A percentile compares a stretch with the other conserved stretches of the same genome.
These are phyloP conservation scores for Propithecus perrieri DNA, from an alignment of 2,797 vertebrate species.

Conservation along the genomic window DNA sequence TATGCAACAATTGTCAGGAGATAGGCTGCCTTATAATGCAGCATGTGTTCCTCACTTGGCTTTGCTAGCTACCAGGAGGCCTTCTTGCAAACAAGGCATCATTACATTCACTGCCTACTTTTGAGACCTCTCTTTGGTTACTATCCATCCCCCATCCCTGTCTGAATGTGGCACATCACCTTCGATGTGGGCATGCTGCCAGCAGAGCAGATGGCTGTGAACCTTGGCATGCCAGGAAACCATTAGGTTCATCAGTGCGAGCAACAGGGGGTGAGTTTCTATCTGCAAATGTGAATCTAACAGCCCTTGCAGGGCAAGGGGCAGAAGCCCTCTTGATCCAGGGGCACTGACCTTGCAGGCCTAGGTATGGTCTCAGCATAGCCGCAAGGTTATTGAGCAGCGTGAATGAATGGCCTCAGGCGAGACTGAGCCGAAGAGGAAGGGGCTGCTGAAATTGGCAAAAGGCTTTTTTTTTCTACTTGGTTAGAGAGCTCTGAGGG, in stretches of 20 bases:
- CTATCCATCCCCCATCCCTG: slow-evolving; percentile 45
- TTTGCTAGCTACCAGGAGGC: slow-evolving; percentile 78
- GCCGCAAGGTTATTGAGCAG: slow-evolving; percentile 3
- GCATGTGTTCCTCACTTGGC: slow-evolving; percentile 82
- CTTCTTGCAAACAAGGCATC: slow-evolving; percentile 81
- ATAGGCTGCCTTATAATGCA: slow-evolving; percentile 74
- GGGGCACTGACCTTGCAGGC: slow-evolving; percentile 32
- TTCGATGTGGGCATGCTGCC: slow-evolving; percentile 81
- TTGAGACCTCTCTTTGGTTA: slow-evolving; percentile 75
- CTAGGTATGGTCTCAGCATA: background rate
- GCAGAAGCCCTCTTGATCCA: slow-evolving; percentile 44
- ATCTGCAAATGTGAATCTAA: slow-evolving; percentile 67
- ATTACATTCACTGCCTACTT: slow-evolving; percentile 68
- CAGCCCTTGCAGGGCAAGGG: slow-evolving; percentile 26
- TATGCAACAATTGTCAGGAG: slow-evolving; percentile 79
- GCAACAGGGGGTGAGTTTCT: slow-evolving; percentile 72
- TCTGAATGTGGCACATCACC: slow-evolving; percentile 78
- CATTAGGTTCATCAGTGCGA: slow-evolving; percentile 80
- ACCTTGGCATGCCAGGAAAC: slow-evolving; percentile 80
- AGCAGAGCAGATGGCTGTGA: slow-evolving; percentile 85
- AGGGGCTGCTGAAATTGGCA: background rate
- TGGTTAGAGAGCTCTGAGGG: background rate
- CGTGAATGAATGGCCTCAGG: background rate
- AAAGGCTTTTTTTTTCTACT: background rate
- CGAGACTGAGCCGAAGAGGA: background rate